Evolutionary conservation across 30 jellyfish, hydroid and myxozoan genomes (phyloP).

Genomic region (Pelagia noctiluca): DNA sequence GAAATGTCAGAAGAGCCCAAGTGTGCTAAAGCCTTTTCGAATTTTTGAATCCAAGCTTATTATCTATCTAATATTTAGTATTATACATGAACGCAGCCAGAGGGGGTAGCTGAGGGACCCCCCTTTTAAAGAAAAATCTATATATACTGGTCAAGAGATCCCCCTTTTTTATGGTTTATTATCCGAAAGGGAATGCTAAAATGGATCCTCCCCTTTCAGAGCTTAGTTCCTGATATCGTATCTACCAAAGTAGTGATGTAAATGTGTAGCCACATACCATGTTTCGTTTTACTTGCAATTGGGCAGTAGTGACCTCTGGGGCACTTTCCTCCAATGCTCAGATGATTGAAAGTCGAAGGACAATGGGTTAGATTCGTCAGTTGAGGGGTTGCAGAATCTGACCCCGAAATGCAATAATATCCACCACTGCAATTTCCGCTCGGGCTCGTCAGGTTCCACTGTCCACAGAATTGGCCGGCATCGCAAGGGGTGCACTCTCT

Average conservation of each 20-base stretch:
- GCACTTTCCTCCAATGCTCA: constrained; percentile 94
- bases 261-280: constrained; percentile 47
- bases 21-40: too few species aligned
- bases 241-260: not conserved
- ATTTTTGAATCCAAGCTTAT: too few species aligned
- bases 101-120: too few species aligned
- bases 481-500: constrained; percentile 90
- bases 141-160: too few species aligned
- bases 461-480: constrained; percentile 76
- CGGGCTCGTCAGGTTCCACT: constrained; percentile 63
- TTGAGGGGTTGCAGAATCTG: constrained; percentile 84
- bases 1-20: too few species aligned
- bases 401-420: constrained; percentile 90
- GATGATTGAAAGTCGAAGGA: constrained; percentile 81
- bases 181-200: too few species aligned
- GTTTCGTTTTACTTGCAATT: constrained; percentile 74
- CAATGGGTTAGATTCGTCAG: constrained; percentile 93
- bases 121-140: too few species aligned
- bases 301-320: constrained; percentile 92
- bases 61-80: too few species aligned
- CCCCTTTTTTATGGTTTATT: too few species aligned
- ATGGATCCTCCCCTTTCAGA: too few species aligned
- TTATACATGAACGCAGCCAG: too few species aligned
- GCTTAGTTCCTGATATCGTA: too few species aligned
- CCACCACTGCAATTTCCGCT: constrained; percentile 85